Evolutionary conservation across 2,797 vertebrate genomes (phyloP).

Genomic region (Gymnocypris eckloni): DNA sequence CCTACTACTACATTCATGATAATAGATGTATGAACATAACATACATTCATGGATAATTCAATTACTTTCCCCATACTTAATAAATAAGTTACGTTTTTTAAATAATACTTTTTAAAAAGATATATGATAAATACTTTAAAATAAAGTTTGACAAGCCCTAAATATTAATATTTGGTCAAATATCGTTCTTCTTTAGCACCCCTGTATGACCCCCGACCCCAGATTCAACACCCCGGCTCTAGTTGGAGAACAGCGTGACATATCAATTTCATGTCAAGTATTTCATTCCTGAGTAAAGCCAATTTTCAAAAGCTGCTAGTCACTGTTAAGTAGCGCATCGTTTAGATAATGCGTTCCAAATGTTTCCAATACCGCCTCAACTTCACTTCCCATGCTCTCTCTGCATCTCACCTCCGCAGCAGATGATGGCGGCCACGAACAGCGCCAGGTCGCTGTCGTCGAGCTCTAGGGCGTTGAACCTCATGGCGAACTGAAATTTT

Average conservation of each 20-base stretch:
- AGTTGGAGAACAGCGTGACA: background rate
- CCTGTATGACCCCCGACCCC: background rate
- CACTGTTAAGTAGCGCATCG: background rate
- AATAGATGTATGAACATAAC: background rate
- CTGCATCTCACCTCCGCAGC: constrained; percentile 90
- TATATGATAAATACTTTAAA: background rate
- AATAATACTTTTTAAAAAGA: background rate
- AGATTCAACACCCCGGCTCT: background rate
- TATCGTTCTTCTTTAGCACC: background rate
- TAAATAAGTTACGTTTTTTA: no score
- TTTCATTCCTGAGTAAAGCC: background rate
- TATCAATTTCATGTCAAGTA: background rate
- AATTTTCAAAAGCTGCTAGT: constrained; percentile 1
- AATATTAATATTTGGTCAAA: background rate
- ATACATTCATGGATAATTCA: background rate
- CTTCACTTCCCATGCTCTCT: background rate
- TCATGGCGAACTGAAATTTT: constrained; percentile 96
- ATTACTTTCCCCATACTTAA: background rate
- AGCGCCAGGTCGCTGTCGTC: constrained; percentile 94
- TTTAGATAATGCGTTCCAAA: background rate
- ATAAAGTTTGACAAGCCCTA: background rate
- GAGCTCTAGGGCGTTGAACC: constrained; percentile 93
- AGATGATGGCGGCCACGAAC: constrained; percentile 95
- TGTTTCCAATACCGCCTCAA: background rate
- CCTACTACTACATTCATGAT: background rate